Conservation (phyloP, 2,113 vertebrate species). For the Eclectus roratus region DNA sequence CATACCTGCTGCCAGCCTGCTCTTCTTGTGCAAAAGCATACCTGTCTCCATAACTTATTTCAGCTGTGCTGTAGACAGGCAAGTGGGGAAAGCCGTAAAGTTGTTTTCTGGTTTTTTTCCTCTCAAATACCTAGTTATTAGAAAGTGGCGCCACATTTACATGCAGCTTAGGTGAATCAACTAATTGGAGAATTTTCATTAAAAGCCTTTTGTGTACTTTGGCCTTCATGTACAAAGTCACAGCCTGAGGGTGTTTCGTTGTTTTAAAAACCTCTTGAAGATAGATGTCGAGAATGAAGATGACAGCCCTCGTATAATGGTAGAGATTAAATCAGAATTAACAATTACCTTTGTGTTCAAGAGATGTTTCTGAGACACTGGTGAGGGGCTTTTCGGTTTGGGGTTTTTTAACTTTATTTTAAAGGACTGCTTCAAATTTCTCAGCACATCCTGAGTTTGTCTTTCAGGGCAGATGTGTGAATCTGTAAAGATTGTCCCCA, state of each 20-base stretch:
- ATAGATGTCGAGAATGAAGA: background rate
- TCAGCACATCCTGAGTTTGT: background rate
- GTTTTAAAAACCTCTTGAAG: background rate
- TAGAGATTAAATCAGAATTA: constrained; percentile 9
- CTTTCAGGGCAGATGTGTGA: background rate
- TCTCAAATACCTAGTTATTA: background rate
- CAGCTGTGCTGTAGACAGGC: background rate
- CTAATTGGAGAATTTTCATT: background rate
- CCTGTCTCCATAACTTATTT: background rate
- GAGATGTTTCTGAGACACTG: background rate
- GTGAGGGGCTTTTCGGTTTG: background rate
- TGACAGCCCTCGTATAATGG: background rate
- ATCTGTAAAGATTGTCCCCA: background rate
- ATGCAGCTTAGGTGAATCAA: background rate
- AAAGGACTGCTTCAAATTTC: background rate
- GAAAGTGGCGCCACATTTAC: background rate
- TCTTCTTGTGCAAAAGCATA: background rate
- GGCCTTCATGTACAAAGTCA: background rate
- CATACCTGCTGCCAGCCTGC: background rate
- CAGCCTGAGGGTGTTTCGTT: background rate
- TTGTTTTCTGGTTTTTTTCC: background rate
- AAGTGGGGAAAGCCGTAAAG: background rate
- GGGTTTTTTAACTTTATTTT: background rate
- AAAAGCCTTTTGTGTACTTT: background rate
- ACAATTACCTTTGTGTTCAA: background rate